phyloP scores from a whole-genome alignment of 2,797 vertebrate species.

The Sebastes steindachneri region DNA sequence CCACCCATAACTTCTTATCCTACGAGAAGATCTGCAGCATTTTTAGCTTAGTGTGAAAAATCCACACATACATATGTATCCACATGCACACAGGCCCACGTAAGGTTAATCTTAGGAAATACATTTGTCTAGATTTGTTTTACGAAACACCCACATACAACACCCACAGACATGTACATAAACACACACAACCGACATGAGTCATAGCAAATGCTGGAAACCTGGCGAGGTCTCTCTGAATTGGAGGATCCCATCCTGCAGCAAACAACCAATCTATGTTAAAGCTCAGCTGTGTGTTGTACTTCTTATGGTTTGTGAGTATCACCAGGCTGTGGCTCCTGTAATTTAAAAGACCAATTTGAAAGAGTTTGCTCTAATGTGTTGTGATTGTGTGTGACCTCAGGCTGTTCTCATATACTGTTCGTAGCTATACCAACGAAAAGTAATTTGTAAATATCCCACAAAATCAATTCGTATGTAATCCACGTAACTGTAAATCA shows the following conservation, averaged over 20 bases:
- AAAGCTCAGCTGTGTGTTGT: not conserved
- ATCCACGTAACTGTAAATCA: not conserved
- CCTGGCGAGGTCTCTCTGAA: not conserved
- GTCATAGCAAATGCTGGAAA: not conserved
- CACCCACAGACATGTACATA: conserved; percentile 8
- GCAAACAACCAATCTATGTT: not conserved
- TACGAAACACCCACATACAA: conserved; percentile 20
- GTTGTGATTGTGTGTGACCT: not conserved
- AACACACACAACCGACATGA: conserved; percentile 9
- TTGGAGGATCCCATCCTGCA: not conserved
- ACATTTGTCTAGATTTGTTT: conserved; percentile 7
- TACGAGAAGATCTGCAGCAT: not conserved
- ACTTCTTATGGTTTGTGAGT: not conserved
- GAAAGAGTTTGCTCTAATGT: not conserved
- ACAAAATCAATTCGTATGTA: not conserved
- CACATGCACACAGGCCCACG: not conserved
- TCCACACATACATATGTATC: not conserved
- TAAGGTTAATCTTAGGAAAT: not conserved
- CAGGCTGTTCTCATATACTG: too few relatives aligned
- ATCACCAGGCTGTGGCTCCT: not conserved
- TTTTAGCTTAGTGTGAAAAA: conserved; percentile 4
- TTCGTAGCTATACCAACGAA: not conserved
- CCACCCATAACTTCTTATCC: conserved; percentile 11
- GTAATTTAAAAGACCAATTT: not conserved
- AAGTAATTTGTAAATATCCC: not conserved